These are phyloP conservation scores for Notothenia coriiceps DNA, from an alignment of 2,113 vertebrate species.

Conservation along the genomic window DNA sequence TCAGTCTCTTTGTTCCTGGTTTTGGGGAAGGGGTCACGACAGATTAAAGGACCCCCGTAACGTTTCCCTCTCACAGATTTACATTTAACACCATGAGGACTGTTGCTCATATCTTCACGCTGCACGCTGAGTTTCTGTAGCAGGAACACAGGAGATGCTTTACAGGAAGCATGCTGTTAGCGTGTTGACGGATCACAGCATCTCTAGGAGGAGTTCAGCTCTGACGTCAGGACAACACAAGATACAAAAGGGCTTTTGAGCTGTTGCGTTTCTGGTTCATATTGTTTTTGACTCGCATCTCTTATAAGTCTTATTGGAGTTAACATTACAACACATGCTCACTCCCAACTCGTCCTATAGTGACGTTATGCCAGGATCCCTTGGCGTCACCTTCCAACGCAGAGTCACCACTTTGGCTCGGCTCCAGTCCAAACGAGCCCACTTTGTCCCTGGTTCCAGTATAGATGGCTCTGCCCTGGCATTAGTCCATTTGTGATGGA, in stretches of 20 bases:
- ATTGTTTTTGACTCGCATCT: too few relatives aligned
- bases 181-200: not conserved
- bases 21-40: conserved; percentile 55
- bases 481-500: conserved; percentile 33
- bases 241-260: too few relatives aligned
- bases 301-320: too few relatives aligned
- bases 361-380: too few relatives aligned
- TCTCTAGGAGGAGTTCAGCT: too few relatives aligned
- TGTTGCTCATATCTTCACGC: conserved; percentile 29
- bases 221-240: too few relatives aligned
- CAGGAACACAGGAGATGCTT: not conserved
- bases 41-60: conserved; percentile 35
- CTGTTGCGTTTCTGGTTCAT: too few relatives aligned
- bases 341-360: too few relatives aligned
- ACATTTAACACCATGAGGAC: conserved; percentile 25
- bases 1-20: conserved; percentile 72
- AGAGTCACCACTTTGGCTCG: conserved; percentile 27
- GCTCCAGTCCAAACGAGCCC: conserved; percentile 28
- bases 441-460: conserved; percentile 22
- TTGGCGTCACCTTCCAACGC: too few relatives aligned
- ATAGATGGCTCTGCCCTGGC: conserved; percentile 32
- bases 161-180: not conserved
- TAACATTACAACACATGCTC: too few relatives aligned
- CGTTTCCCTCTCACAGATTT: conserved; percentile 31
- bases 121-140: not conserved